Evolutionary conservation across 2,888 invertebrate genomes (phyloP), one percentile per base, ranked within the genome.

Genomic region (Synergus itoensis): DNA sequence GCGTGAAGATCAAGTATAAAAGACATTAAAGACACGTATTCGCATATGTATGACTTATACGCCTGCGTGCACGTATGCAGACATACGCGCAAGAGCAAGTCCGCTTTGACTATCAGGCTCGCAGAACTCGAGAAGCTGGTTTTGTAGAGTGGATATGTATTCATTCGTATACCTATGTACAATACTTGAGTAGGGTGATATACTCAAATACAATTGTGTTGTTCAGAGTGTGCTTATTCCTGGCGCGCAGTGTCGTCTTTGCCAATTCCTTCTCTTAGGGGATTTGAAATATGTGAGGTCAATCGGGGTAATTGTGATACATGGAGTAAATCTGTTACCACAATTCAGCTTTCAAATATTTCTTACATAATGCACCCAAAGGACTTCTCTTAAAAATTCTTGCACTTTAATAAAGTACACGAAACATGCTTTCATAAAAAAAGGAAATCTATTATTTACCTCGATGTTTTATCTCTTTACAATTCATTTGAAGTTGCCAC

Each of bases 81-180:
- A 78, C 78, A 84, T 82, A 81, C 82, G 82, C 81, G 82, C 84
- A 84, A 82, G 81, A 83, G 84, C 84, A 80, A 82, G 79, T 81
- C 81, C 80, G 76, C 80, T 78, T 36, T 41, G 48, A 77, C 64
- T 82, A 84, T 78, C 84, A 82, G 84, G 82, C 80, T 53, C 62
- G 78, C 79, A 84, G 80, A 82, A 84, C 28, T 41, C 73, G 78
- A 80, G 78, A 81, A 82, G 84, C 75, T 81, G 57, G 43, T 75
- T 18, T 64, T 60, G 21, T 62, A 62, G 12, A 14, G 1, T 73
- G 65, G 48, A 75, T 79, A 79, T 80, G 28, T 69, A 48, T 69
- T 36, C 28, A 48, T 53, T 73, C 36, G 8, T 53, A 36, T 73
- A 28, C 28, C 53, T 53, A 53, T 40, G 53, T 73, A 28, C 48